Conservation (phyloP, 2,888 invertebrate genomes). For the Galeruca laticollis region DNA sequence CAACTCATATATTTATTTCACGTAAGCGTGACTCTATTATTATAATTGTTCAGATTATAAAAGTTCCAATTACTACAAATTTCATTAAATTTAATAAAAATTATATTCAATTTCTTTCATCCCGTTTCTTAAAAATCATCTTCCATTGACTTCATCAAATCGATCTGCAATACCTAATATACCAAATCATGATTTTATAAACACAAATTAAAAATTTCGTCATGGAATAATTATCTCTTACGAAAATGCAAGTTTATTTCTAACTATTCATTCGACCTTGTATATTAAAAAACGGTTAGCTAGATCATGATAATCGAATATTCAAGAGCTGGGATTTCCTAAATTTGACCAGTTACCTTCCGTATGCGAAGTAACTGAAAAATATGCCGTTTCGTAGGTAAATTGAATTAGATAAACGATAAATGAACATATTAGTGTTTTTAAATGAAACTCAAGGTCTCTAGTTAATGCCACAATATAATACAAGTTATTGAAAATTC, state of each 20-base stretch:
- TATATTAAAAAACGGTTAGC: background rate
- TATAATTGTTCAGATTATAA: too few species aligned
- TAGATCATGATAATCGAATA: conserved; percentile 1
- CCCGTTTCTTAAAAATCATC: background rate
- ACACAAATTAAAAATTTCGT: conserved; percentile 8
- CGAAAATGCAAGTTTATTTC: background rate
- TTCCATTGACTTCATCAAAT: background rate
- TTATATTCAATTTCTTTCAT: too few species aligned
- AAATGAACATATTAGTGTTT: too few species aligned
- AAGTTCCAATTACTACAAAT: too few species aligned
- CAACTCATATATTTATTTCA: too few species aligned
- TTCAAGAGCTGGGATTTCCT: background rate
- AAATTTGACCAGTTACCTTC: conserved; percentile 3
- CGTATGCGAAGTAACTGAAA: background rate
- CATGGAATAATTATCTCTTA: background rate
- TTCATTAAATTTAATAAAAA: too few species aligned
- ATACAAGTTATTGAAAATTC: too few species aligned
- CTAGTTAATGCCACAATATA: too few species aligned
- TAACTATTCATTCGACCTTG: conserved; percentile 3
- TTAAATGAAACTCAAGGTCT: too few species aligned
- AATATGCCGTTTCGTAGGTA: too few species aligned
- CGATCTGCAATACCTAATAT: conserved; percentile 1
- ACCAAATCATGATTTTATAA: background rate
- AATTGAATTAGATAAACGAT: too few species aligned
- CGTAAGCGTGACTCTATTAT: too few species aligned